A percentile compares a stretch with the other conserved stretches of the same genome.
phyloP scores from a whole-genome alignment of 2,888 invertebrate genomes.

The Troides oblongomaculatus region DNA sequence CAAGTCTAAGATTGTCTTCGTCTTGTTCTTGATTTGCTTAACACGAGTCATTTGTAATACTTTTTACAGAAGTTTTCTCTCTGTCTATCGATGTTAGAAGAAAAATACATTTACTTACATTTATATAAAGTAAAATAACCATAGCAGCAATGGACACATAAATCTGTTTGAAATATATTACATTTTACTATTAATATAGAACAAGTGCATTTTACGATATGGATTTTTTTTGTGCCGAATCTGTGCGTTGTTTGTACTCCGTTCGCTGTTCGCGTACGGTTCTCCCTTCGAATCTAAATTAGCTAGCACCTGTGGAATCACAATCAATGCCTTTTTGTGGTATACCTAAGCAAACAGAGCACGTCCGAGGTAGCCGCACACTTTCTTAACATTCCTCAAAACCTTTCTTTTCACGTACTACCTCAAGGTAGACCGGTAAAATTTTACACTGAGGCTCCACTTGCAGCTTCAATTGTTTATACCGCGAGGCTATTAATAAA shows the following conservation, averaged over 20 bases:
- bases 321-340: constrained; percentile 54
- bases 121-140: no score
- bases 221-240: constrained; percentile 4
- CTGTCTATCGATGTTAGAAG: no score
- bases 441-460: not conserved
- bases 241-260: constrained; percentile 19
- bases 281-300: constrained; percentile 68
- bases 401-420: constrained; percentile 22
- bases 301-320: constrained; percentile 60
- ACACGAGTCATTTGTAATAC: no score
- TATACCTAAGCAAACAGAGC: constrained; percentile 52
- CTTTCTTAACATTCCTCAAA: constrained; percentile 63
- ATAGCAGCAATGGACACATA: no score
- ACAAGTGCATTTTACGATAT: constrained; percentile 4
- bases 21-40: no score
- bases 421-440: constrained; percentile 3
- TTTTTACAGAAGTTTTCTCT: no score
- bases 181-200: not conserved
- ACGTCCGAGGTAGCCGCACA: constrained; percentile 51
- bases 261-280: constrained; percentile 40
- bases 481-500: no score
- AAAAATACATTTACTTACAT: no score
- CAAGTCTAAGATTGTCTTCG: no score
- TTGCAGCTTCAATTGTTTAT: no score
- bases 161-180: not conserved